A percentile compares a stretch with the other conserved stretches of the same genome.
These are phyloP conservation scores for Oxyruncus cristatus DNA, from an alignment of 2,113 vertebrate species.

Conservation along the genomic window DNA sequence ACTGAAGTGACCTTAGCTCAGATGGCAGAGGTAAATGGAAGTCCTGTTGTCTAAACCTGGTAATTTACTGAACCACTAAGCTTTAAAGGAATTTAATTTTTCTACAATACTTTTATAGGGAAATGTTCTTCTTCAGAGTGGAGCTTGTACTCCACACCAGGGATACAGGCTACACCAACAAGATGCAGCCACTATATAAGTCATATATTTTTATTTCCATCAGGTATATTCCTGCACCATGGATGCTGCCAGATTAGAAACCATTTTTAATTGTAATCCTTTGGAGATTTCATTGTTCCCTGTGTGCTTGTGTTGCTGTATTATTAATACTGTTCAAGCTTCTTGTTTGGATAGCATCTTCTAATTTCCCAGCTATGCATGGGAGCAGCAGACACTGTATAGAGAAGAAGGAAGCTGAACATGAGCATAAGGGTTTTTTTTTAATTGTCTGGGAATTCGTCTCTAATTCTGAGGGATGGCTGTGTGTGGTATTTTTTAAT, in stretches of 20 bases:
- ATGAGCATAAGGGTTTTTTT: neutral
- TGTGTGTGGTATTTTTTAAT: neutral
- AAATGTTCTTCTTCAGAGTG: neutral
- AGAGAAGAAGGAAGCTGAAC: neutral
- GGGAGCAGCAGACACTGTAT: neutral
- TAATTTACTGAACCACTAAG: neutral
- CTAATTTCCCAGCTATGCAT: neutral
- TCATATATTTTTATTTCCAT: neutral
- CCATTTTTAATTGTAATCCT: neutral
- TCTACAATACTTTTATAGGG: neutral
- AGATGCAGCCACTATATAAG: neutral
- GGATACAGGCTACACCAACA: neutral
- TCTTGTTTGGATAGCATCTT: neutral
- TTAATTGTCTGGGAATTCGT: slow-evolving; percentile 16
- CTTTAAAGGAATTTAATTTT: neutral
- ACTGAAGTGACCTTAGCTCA: neutral
- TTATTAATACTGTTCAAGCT: neutral
- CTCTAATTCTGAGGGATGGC: neutral
- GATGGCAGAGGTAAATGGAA: neutral
- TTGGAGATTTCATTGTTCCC: neutral
- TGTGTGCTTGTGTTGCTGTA: neutral
- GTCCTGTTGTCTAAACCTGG: neutral
- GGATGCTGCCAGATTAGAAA: neutral
- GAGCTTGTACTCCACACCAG: neutral
- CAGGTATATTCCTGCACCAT: neutral